Evolutionary conservation across 2,888 invertebrate species (phyloP), one percentile per base, ranked within the genome.

Genomic region (Sphaeridia pumilis): DNA sequence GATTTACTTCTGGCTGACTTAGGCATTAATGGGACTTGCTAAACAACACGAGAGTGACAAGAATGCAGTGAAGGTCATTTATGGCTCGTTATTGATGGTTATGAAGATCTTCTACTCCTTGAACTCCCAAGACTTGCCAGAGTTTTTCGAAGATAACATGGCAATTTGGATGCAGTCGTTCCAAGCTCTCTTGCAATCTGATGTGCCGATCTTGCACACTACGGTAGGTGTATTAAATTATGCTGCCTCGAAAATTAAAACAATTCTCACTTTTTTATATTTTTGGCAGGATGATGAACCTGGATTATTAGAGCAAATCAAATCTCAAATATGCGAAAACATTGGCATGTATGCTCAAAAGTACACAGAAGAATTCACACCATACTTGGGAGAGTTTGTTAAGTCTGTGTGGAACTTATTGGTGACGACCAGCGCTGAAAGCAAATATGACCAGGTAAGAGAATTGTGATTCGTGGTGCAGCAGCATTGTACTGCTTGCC

Each of bases 101-200:
- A 84, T 86, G 67, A 94, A 97, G 73, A 87, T 98, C 46, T 99
- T 97, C 75, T 90, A 90, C 72, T 95, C 95, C 0, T 77, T 98
- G 21, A 98, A 97, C 72, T 88, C 83, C 62, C 98, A 98, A 77
- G 98, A 98, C 72, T 74, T 98, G 64, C 98, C 98, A 0, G 98
- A 98, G 73, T 95, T 89, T 74, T 99, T 98, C 70, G 98, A 98
- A 72, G 97, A 99, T 69, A 93, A 95, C 70, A 93, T 98, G 84
- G 75, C 76, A 22, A 78, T 78, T 0, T 98, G 98, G 97, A 97
- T 98, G 94, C 78, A 80, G 0, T 81, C 89, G 67, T 86, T 97
- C 65, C 81, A 89, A 47, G 79, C 78, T 27, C 74, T 98, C 28
- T 75, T 98, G 31, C 83, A 80, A 53, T 75, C 77, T 0, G 83